phyloP scores from a whole-genome alignment of 2,797 vertebrate genomes.

The Rachycentron canadum region DNA sequence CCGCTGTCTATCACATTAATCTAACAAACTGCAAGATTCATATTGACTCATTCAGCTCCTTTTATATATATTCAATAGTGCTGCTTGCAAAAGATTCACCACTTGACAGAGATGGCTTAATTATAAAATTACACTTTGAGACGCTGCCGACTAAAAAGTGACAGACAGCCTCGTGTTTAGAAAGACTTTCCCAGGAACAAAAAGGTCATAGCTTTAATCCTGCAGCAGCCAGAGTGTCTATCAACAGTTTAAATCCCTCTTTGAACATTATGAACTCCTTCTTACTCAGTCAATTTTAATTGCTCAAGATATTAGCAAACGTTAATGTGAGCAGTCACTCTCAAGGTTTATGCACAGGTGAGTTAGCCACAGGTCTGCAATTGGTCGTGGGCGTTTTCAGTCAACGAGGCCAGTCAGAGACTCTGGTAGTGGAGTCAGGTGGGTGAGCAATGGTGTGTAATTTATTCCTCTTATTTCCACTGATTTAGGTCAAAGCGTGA shows the following conservation, averaged over 20 bases:
- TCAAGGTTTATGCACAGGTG: constrained; percentile 30
- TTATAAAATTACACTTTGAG: constrained; percentile 46
- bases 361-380: constrained; percentile 28
- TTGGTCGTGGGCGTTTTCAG: constrained; percentile 24
- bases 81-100: constrained; percentile 36
- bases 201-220: constrained; percentile 27
- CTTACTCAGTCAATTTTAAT: background rate
- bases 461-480: constrained; percentile 55
- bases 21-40: constrained; percentile 43
- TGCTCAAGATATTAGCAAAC: constrained; percentile 9
- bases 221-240: background rate
- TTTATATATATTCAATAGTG: constrained; percentile 41
- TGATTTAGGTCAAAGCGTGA: constrained; percentile 58
- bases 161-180: background rate
- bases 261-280: constrained; percentile 17
- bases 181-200: constrained; percentile 21
- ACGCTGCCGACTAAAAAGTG: constrained; percentile 18
- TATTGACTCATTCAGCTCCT: constrained; percentile 49
- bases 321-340: constrained; percentile 15
- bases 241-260: constrained; percentile 8
- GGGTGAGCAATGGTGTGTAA: constrained; percentile 50
- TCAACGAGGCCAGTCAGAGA: constrained; percentile 30
- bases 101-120: constrained; percentile 35
- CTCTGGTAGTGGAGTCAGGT: constrained; percentile 52
- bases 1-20: constrained; percentile 56